Evolutionary conservation across 2,113 vertebrate genomes (phyloP).

Genomic region (Girardinichthys multiradiatus): DNA sequence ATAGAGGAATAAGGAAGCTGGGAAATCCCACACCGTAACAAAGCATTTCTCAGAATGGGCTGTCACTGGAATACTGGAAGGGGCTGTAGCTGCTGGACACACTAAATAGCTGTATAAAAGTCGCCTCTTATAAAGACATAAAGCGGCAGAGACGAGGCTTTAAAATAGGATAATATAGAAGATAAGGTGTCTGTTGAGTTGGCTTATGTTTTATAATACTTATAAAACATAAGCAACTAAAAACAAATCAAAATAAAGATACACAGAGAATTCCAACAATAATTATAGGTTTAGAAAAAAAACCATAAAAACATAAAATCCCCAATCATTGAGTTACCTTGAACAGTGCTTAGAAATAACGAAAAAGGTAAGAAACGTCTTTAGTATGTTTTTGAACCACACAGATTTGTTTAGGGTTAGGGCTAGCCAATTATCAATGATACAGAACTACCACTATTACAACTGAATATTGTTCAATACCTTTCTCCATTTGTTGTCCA

Average conservation of each 20-base stretch:
- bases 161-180: not conserved
- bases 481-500: too few relatives aligned
- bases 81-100: not conserved
- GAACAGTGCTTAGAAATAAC: too few relatives aligned
- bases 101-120: not conserved
- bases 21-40: not conserved
- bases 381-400: too few relatives aligned
- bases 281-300: too few relatives aligned
- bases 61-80: not conserved
- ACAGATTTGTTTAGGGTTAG: too few relatives aligned
- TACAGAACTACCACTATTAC: too few relatives aligned
- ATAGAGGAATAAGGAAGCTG: not conserved
- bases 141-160: not conserved
- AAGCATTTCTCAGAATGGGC: constrained; percentile 39
- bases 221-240: not conserved
- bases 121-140: not conserved
- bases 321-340: too few relatives aligned
- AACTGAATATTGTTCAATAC: too few relatives aligned
- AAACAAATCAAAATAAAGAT: not conserved
- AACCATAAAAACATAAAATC: too few relatives aligned
- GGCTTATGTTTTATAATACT: not conserved
- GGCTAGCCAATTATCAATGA: too few relatives aligned
- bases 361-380: too few relatives aligned
- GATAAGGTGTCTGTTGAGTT: not conserved
- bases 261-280: not conserved